Conservation (phyloP, 2,888 invertebrate genomes). For the Acanthacorydalis orientalis region DNA sequence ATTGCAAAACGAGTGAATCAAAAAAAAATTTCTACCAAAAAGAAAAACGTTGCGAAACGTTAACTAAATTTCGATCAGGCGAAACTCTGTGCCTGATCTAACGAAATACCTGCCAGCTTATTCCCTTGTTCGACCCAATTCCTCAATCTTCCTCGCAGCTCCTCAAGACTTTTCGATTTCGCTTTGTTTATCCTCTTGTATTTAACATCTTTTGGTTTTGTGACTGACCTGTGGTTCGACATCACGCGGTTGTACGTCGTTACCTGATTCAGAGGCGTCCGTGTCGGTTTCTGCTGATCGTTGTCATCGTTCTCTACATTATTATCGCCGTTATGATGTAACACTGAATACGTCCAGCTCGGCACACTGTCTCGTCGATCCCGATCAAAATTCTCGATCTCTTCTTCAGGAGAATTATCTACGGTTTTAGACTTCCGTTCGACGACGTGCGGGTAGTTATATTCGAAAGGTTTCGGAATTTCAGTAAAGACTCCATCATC, state of each 20-base stretch:
- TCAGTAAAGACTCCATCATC: constrained; percentile 7
- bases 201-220: constrained; percentile 81
- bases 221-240: constrained; percentile 80
- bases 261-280: constrained; percentile 31
- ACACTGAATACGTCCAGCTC: constrained; percentile 13
- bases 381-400: constrained; percentile 10
- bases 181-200: constrained; percentile 83
- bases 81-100: constrained; percentile 42
- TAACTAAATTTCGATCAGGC: constrained; percentile 14
- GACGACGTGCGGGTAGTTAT: constrained; percentile 3
- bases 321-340: constrained; percentile 8
- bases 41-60: no score
- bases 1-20: no score
- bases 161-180: constrained; percentile 76
- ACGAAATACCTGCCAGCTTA: constrained; percentile 44
- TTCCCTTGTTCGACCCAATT: constrained; percentile 74
- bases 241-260: constrained; percentile 72
- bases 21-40: no score
- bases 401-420: constrained; percentile 13
- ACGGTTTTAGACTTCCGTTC: constrained; percentile 4
- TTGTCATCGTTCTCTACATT: constrained; percentile 18
- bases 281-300: constrained; percentile 25
- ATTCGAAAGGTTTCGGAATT: constrained; percentile 15
- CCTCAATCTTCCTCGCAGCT: constrained; percentile 62
- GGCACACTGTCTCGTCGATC: constrained; percentile 15